These are phyloP conservation scores for Brotogeris chrysoptera DNA, from an alignment of 2,797 vertebrate genomes.

Conservation along the genomic window DNA sequence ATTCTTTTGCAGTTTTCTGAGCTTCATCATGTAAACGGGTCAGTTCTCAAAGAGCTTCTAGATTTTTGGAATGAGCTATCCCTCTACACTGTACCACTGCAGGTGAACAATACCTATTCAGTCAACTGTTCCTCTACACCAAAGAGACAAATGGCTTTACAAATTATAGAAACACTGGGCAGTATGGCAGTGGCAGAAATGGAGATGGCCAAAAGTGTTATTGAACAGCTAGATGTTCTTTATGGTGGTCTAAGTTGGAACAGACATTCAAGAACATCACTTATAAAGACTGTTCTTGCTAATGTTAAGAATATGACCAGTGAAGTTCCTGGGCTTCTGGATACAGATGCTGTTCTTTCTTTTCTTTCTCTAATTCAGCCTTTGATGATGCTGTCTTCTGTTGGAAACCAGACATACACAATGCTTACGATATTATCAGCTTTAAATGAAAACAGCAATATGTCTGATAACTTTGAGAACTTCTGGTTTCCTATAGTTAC, in stretches of 20 bases:
- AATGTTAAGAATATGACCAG: conserved; percentile 3
- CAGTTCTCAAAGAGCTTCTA: conserved; percentile 10
- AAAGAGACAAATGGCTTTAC: conserved; percentile 34
- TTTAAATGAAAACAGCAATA: background rate
- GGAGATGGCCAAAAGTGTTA: background rate
- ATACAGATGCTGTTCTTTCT: background rate
- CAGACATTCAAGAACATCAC: background rate
- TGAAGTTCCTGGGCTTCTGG: background rate
- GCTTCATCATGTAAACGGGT: background rate
- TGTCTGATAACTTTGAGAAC: background rate
- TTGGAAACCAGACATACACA: background rate
- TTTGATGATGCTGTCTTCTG: background rate
- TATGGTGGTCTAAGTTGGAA: background rate
- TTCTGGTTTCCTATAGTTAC: conserved; percentile 20
- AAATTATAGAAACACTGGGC: background rate
- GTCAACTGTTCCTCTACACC: conserved; percentile 17
- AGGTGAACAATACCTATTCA: background rate
- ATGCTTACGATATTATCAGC: background rate
- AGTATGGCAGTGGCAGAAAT: conserved; percentile 9
- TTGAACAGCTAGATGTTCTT: conserved; percentile 15
- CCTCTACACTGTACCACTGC: background rate
- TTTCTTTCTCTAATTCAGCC: conserved; percentile 24
- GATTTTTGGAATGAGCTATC: conserved; percentile 60
- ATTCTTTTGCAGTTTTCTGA: conserved; percentile 57
- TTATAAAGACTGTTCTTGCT: background rate